Percentiles rank a stretch among this genome's conserved stretches.
Conservation (phyloP, 2,888 invertebrate species). For the Diogma glabrata region DNA sequence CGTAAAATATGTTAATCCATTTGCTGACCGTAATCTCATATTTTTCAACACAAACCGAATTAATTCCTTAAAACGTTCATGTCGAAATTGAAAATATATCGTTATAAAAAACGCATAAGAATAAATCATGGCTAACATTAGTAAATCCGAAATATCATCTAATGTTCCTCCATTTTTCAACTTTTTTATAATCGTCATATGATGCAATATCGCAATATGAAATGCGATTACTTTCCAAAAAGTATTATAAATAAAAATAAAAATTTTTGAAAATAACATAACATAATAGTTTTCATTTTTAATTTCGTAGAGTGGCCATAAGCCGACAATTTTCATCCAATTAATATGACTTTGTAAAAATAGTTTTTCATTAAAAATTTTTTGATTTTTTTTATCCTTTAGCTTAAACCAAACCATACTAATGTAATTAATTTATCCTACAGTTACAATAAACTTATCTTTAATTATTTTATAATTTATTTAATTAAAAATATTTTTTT, state of each 20-base stretch:
- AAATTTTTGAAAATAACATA: too few species aligned
- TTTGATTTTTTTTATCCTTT: constrained; percentile 1
- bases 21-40: constrained; percentile 36
- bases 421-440: too few species aligned
- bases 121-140: constrained; percentile 14
- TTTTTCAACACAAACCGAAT: constrained; percentile 32
- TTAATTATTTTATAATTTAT: too few species aligned
- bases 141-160: constrained; percentile 12
- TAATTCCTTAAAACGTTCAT: constrained; percentile 31
- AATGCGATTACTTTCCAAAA: constrained; percentile 8
- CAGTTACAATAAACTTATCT: too few species aligned
- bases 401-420: constrained; percentile 5
- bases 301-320: neutral
- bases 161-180: constrained; percentile 10
- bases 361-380: neutral
- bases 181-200: constrained; percentile 11
- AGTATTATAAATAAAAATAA: neutral
- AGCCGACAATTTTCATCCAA: neutral
- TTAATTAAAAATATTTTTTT: too few species aligned
- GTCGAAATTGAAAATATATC: constrained; percentile 31
- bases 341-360: neutral
- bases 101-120: constrained; percentile 12
- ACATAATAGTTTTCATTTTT: neutral
- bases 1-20: constrained; percentile 29
- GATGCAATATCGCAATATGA: constrained; percentile 10